phyloP scores from a whole-genome alignment of 2,888 invertebrate genomes.

The Apotomis betuletana region DNA sequence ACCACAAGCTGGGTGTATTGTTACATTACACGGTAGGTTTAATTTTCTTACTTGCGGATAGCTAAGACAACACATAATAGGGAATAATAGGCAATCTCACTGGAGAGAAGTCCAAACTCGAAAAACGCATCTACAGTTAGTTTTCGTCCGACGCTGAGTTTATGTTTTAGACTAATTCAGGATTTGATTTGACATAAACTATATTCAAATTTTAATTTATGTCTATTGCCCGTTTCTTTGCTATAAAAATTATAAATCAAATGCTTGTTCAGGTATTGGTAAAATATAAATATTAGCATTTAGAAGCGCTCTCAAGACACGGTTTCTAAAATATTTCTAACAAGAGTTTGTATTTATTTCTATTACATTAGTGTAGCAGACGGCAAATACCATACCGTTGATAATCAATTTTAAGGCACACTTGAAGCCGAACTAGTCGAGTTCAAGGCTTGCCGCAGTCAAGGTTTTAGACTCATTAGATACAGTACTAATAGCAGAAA shows the following conservation, averaged over 20 bases:
- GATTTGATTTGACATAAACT: too few relatives aligned
- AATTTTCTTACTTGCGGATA: not conserved
- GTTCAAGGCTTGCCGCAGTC: conserved; percentile 29
- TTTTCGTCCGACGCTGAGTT: too few relatives aligned
- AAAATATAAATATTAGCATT: too few relatives aligned
- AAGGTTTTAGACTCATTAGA: conserved; percentile 23
- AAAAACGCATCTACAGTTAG: too few relatives aligned
- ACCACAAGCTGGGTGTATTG: conserved; percentile 32
- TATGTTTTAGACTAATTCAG: too few relatives aligned
- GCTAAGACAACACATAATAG: too few relatives aligned
- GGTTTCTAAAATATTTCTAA: not conserved
- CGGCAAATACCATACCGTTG: conserved; percentile 12
- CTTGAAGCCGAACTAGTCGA: not conserved
- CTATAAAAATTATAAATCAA: too few relatives aligned
- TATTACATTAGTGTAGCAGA: conserved; percentile 10
- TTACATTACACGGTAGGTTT: conserved; percentile 31
- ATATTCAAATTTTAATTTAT: too few relatives aligned
- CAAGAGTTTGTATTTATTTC: not conserved
- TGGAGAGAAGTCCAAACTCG: too few relatives aligned
- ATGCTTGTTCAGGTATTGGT: too few relatives aligned
- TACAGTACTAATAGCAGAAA: conserved; percentile 5
- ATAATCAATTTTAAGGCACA: conserved; percentile 31
- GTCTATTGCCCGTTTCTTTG: too few relatives aligned
- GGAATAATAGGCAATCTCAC: too few relatives aligned
- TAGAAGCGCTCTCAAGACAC: not conserved